Conservation (phyloP, 2,888 invertebrate species). For the Nasonia oneida region DNA sequence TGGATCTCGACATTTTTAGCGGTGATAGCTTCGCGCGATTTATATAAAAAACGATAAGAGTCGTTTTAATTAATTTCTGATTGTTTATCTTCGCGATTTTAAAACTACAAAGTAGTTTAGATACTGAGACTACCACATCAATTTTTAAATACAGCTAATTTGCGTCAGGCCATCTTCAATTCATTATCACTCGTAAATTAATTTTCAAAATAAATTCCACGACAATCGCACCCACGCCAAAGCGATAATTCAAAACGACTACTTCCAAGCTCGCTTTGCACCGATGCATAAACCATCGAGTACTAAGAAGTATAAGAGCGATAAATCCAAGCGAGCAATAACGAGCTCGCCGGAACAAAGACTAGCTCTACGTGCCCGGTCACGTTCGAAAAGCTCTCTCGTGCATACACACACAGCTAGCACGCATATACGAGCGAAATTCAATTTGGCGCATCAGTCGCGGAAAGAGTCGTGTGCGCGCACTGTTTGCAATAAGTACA, state of each 20-base stretch:
- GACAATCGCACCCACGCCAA: no score
- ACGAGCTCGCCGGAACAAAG: not conserved
- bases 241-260: not conserved
- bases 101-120: not conserved
- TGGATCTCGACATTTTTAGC: not conserved
- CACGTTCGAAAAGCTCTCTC: constrained; percentile 16
- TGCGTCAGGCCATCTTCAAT: no score
- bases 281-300: not conserved
- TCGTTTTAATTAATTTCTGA: not conserved
- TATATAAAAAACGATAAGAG: not conserved
- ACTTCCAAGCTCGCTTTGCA: not conserved
- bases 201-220: no score
- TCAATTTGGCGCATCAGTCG: constrained; percentile 46
- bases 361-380: not conserved
- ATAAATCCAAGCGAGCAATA: constrained; percentile 7
- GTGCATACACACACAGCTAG: not conserved
- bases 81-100: not conserved
- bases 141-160: no score
- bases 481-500: constrained; percentile 55
- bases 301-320: not conserved
- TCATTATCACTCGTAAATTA: not conserved
- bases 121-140: not conserved
- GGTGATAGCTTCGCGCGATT: not conserved
- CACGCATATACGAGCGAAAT: constrained; percentile 1
- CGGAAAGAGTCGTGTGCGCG: constrained; percentile 41